Evolutionary conservation across 1,140 invertebrate genomes (phyloP).

Genomic region (Ceratosolen solmsi): DNA sequence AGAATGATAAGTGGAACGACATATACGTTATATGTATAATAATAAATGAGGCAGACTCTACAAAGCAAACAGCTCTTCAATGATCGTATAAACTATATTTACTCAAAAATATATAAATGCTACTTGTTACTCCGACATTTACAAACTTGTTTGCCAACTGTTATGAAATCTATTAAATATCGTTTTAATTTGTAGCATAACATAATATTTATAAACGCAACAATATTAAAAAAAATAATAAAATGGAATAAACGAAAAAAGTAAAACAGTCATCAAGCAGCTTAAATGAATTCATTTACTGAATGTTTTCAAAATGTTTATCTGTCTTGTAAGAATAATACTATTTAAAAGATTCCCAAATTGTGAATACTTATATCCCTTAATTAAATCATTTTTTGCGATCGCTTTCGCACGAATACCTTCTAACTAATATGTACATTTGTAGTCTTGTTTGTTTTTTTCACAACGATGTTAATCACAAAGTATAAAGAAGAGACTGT

Average conservation of each 20-base stretch:
- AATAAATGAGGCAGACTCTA: slow-evolving; percentile 48
- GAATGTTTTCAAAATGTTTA: slow-evolving; percentile 27
- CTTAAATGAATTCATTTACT: neutral
- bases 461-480: slow-evolving; percentile 41
- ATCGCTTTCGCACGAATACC: slow-evolving; percentile 42
- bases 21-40: slow-evolving; percentile 33
- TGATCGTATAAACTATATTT: slow-evolving; percentile 53
- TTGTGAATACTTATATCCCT: slow-evolving; percentile 30
- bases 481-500: slow-evolving; percentile 46
- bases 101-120: slow-evolving; percentile 63
- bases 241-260: neutral
- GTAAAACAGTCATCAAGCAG: slow-evolving; percentile 13
- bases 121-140: slow-evolving; percentile 50
- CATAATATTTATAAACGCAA: slow-evolving; percentile 32
- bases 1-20: slow-evolving; percentile 25
- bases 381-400: slow-evolving; percentile 44
- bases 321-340: slow-evolving; percentile 33
- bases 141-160: slow-evolving; percentile 40
- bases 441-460: slow-evolving; percentile 50
- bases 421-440: slow-evolving; percentile 51
- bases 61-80: slow-evolving; percentile 65
- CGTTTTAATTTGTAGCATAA: slow-evolving; percentile 32
- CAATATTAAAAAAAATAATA: slow-evolving; percentile 12
- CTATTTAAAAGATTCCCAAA: slow-evolving; percentile 40
- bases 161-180: slow-evolving; percentile 52